Evolutionary conservation across 2,113 vertebrate genomes (phyloP).

Genomic region (Leptodactylus fuscus): DNA sequence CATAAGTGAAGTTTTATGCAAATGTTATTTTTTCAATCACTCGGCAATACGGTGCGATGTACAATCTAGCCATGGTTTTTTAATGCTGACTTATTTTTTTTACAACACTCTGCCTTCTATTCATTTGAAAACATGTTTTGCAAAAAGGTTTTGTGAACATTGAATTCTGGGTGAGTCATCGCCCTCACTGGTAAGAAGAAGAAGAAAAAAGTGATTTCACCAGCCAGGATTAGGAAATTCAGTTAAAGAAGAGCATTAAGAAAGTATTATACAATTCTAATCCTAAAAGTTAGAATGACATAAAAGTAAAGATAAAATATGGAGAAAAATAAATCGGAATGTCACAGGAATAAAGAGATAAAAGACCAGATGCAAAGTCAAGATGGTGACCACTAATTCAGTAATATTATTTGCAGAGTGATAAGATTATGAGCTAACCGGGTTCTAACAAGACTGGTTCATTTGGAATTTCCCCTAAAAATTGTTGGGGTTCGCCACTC

Average conservation of each 20-base stretch:
- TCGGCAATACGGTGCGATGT: slow-evolving; percentile 9
- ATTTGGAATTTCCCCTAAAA: too few relatives aligned
- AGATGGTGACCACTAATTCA: neutral
- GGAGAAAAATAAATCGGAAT: slow-evolving; percentile 10
- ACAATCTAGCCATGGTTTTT: slow-evolving; percentile 25
- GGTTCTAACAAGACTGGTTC: too few relatives aligned
- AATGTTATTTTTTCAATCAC: slow-evolving; percentile 44
- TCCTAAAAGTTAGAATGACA: neutral
- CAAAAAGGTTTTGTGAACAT: slow-evolving; percentile 49
- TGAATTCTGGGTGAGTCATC: slow-evolving; percentile 51
- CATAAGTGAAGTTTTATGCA: neutral
- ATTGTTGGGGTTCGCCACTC: too few relatives aligned
- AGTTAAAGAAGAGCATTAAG: neutral
- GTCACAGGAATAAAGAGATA: neutral
- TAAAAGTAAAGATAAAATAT: slow-evolving; percentile 12
- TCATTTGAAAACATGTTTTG: slow-evolving; percentile 59
- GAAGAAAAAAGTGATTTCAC: neutral
- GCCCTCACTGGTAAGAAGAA: slow-evolving; percentile 24
- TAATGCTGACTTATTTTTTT: slow-evolving; percentile 39
- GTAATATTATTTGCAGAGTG: neutral
- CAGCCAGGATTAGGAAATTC: slow-evolving; percentile 10
- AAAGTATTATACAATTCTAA: neutral
- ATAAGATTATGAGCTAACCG: neutral
- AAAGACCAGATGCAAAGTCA: neutral
- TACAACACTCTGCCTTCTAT: slow-evolving; percentile 38